Base-by-base conservation (phyloP, 35 echinoderm and acorn worm species). In the Heliocidaris tuberculata region DNA sequence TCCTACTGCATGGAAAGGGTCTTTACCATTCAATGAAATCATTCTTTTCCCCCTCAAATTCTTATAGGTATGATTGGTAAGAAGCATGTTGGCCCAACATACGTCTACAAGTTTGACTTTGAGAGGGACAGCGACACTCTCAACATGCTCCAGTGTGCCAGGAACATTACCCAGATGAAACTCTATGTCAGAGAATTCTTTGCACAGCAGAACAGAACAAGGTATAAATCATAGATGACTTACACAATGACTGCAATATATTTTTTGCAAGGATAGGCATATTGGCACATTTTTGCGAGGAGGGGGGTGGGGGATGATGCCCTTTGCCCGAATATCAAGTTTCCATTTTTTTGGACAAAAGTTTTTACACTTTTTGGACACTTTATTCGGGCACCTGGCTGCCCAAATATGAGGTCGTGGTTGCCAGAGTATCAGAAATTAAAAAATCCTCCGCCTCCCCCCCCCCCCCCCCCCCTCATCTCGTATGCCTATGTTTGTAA, bases 101-200 rank as follows among this genome's bases (percentile, higher is more conserved):
- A 94, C 7, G 97, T 99, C 49, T 99, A 96, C 94, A 97, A 99
- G 96, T 99, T 99, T 96, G 98, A 99, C 94, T 97, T 96, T 92
- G 98, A 99, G 59, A 24, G 93, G 54, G 97, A 96, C 7, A 95
- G 97, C 31, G 90, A 96, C 0, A 95, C 96, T 21, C 90, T 97
- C 54, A 48, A 54, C 50, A 52, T 97, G 95, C 95, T 97, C 2
- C 98, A 99, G 71, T 95, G 94, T 96, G 98, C 95, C 2, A 96
- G 98, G 31, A 99, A 99, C 86, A 95, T 97, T 27, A 99, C 98
- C 24, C 93, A 94, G 31, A 99, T 99, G 97, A 99, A 99, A 47
- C 93, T 93, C 48, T 96, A 96, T 94, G 96, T 99, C 17, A 65
- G 94, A 29, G 94, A 96, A 24, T 99, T 99, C 88, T 92, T 99